Percentiles rank a stretch among this genome's conserved stretches.
These are phyloP conservation scores for Acanthiza pusilla DNA, from an alignment of 2,797 vertebrate genomes.

Conservation along the genomic window DNA sequence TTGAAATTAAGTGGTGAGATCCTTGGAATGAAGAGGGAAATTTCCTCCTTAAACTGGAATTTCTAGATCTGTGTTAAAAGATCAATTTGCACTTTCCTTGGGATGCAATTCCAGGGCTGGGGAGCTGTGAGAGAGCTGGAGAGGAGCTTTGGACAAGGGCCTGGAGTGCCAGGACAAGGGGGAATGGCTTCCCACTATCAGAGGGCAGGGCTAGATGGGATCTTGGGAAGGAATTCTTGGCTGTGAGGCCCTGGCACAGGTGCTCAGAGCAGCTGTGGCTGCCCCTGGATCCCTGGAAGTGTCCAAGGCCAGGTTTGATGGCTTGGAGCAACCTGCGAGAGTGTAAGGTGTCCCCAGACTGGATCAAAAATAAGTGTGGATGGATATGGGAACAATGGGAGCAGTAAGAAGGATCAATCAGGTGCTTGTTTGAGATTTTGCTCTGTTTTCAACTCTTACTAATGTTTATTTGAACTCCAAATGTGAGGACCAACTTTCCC, in stretches of 20 bases:
- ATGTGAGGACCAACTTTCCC: slow-evolving; percentile 17
- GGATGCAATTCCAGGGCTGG: neutral
- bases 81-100: fast-evolving
- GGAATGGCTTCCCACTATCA: no score
- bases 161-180: no score
- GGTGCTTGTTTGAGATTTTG: neutral
- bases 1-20: neutral
- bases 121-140: neutral
- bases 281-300: neutral
- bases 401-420: neutral
- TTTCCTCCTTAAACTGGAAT: neutral
- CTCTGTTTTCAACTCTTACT: fast-evolving
- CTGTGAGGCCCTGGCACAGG: no score
- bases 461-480: slow-evolving; percentile 24
- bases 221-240: no score
- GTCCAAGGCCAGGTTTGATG: neutral
- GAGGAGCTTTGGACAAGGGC: no score
- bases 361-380: slow-evolving; percentile 12
- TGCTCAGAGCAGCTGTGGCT: no score
- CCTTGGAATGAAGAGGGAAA: neutral
- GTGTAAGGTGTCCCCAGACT: neutral
- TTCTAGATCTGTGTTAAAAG: no score
- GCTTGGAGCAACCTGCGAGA: fast-evolving
- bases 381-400: slow-evolving; percentile 20
- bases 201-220: no score